A percentile compares a stretch with the other conserved stretches of the same genome.
Conservation (phyloP, 2,888 invertebrate species). For the Gymnocheta viridis region DNA sequence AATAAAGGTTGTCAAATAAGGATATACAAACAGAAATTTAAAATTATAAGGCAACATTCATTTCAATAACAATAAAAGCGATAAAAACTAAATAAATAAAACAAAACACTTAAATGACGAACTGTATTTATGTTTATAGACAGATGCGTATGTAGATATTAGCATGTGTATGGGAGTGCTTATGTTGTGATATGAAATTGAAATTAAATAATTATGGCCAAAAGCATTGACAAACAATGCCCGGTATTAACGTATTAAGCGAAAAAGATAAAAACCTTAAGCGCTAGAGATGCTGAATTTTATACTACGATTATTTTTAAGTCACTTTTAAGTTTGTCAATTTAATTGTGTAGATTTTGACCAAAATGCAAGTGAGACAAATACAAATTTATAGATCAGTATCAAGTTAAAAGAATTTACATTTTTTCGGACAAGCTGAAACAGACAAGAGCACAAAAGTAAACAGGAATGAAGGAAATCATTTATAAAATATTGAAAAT, state of each 20-base stretch:
- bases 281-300: neutral
- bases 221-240: conserved; percentile 5
- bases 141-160: neutral
- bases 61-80: too few species aligned
- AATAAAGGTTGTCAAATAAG: too few species aligned
- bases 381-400: neutral
- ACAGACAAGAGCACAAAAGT: too few species aligned
- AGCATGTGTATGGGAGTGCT: neutral
- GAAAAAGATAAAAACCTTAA: neutral
- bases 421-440: too few species aligned
- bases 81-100: too few species aligned
- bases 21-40: too few species aligned
- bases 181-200: conserved; percentile 40
- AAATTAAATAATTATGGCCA: conserved; percentile 37
- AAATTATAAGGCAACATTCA: too few species aligned
- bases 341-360: neutral
- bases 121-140: neutral
- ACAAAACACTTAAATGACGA: neutral
- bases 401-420: neutral
- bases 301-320: neutral
- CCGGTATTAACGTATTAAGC: neutral
- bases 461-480: too few species aligned
- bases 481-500: too few species aligned
- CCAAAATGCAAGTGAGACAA: neutral
- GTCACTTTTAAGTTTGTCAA: neutral